A percentile compares a stretch with the other conserved stretches of the same genome.
Conservation (phyloP, 2,113 vertebrate genomes). For the Hippopotamus amphibius region DNA sequence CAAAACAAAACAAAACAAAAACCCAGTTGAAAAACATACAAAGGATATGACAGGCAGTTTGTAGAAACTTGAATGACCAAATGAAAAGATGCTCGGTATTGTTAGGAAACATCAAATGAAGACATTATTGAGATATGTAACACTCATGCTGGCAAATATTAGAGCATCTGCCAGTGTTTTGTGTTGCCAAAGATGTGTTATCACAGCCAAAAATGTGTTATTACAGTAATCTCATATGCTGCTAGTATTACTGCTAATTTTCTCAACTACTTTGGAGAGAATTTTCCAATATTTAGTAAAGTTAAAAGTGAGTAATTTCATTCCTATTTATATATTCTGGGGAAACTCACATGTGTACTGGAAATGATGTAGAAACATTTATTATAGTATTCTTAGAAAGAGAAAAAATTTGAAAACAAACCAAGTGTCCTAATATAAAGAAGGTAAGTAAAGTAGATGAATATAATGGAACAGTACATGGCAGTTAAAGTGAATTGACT, state of each 20-base stretch:
- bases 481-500: slow-evolving; percentile 30
- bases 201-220: background rate
- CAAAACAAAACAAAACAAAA: background rate
- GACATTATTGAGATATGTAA: slow-evolving; percentile 1
- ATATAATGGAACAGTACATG: background rate
- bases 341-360: background rate
- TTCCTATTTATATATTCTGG: background rate
- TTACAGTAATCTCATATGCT: background rate
- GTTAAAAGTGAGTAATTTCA: slow-evolving; percentile 19
- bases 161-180: background rate
- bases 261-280: background rate
- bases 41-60: background rate
- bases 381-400: background rate
- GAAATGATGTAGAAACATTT: background rate
- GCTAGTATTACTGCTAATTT: background rate
- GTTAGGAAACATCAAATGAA: slow-evolving; percentile 34
- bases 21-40: background rate
- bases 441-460: background rate
- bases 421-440: background rate
- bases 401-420: slow-evolving; percentile 36
- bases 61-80: background rate
- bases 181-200: background rate
- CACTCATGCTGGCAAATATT: background rate
- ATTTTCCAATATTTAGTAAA: background rate
- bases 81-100: slow-evolving; percentile 7